These are phyloP conservation scores for Brachionus sp. DNA, from an alignment of 1,140 invertebrate species.

Conservation along the genomic window DNA sequence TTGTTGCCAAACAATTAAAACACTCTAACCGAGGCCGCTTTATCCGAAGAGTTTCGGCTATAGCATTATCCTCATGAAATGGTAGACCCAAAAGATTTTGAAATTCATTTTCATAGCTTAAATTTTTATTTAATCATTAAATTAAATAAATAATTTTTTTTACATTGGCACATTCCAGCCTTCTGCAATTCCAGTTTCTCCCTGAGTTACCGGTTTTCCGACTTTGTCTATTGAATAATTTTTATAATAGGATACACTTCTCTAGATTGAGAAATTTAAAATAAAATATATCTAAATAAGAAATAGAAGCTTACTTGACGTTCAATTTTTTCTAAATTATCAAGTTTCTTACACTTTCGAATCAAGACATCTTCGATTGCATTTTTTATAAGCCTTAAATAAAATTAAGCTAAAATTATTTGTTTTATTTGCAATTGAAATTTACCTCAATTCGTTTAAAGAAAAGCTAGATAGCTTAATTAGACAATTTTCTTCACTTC, in stretches of 20 bases:
- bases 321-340: background rate
- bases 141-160: background rate
- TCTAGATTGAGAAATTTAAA: background rate
- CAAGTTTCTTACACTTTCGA: slow-evolving; percentile 13
- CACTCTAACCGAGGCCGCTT: background rate
- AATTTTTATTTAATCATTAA: background rate
- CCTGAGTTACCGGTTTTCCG: slow-evolving; percentile 1
- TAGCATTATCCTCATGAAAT: slow-evolving; percentile 16
- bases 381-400: slow-evolving; percentile 17
- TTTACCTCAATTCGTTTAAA: slow-evolving; percentile 11
- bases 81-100: slow-evolving; percentile 30
- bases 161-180: slow-evolving; percentile 42
- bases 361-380: background rate
- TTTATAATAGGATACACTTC: slow-evolving; percentile 24
- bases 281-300: background rate
- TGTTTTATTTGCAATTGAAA: background rate
- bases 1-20: slow-evolving; percentile 40
- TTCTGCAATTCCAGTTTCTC: slow-evolving; percentile 35
- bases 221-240: slow-evolving; percentile 24
- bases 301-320: background rate
- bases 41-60: background rate
- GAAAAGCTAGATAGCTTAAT: slow-evolving; percentile 16
- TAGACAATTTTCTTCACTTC: background rate
- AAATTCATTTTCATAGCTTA: slow-evolving; percentile 41
- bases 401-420: background rate